These are phyloP conservation scores for Xylocampa areola DNA, from an alignment of 2,888 invertebrate species.

Conservation along the genomic window DNA sequence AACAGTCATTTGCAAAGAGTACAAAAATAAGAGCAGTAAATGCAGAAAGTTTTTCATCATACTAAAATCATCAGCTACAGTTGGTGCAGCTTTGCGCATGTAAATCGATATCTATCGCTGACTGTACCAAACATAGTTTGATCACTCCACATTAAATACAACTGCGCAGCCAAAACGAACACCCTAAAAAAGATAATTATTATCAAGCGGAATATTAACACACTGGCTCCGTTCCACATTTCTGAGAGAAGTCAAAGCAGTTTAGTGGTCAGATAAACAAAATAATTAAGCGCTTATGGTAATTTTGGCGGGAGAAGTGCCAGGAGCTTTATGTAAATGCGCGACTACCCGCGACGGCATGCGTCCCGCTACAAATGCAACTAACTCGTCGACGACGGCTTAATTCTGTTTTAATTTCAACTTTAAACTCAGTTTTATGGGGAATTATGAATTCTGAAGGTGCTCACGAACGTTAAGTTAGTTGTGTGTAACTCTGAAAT, in stretches of 20 bases:
- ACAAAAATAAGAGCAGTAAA: no score
- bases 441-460: conserved; percentile 66
- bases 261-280: conserved; percentile 86
- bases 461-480: conserved; percentile 34
- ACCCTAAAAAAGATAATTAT: conserved; percentile 35
- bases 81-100: no score
- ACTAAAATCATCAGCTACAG: no score
- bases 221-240: conserved; percentile 65
- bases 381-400: conserved; percentile 65
- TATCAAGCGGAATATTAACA: conserved; percentile 42
- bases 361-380: conserved; percentile 67
- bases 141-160: conserved; percentile 35
- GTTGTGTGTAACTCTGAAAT: conserved; percentile 30
- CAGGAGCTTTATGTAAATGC: conserved; percentile 71
- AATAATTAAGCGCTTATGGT: conserved; percentile 84
- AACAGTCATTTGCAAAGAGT: no score
- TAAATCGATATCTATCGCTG: no score
- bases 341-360: conserved; percentile 45
- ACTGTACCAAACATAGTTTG: no score
- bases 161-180: conserved; percentile 39
- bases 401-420: conserved; percentile 74
- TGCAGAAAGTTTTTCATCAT: no score
- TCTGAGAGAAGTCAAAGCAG: conserved; percentile 70
- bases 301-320: conserved; percentile 65
- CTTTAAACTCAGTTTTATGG: conserved; percentile 67